A percentile compares a stretch with the other conserved stretches of the same genome.
These are phyloP conservation scores for Prochilodus magdalenae DNA, from an alignment of 2,113 vertebrate species.

Conservation along the genomic window DNA sequence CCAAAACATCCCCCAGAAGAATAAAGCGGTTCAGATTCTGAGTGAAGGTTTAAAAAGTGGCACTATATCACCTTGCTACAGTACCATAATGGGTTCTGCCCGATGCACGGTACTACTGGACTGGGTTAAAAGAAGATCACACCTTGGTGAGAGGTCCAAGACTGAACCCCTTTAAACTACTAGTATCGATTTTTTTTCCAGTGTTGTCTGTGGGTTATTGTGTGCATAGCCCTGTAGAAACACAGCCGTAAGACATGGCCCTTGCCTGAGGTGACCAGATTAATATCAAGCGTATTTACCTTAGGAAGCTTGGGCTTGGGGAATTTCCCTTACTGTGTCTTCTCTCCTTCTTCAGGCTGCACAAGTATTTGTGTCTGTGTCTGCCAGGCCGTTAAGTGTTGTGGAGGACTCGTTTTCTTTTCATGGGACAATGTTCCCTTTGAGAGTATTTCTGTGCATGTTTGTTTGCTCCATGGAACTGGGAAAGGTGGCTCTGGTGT, in stretches of 20 bases:
- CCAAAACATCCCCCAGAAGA: too few species aligned
- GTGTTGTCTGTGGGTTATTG: neutral
- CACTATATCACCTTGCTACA: too few species aligned
- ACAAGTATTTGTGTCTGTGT: conserved; percentile 34
- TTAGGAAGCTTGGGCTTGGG: neutral
- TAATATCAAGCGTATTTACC: conserved; percentile 31
- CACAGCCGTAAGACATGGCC: neutral
- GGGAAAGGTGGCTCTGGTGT: conserved; percentile 36
- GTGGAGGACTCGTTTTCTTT: neutral
- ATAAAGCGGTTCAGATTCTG: too few species aligned
- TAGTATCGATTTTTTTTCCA: neutral
- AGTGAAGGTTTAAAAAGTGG: too few species aligned
- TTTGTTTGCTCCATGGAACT: conserved; percentile 37
- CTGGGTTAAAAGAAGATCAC: neutral
- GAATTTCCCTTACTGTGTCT: conserved; percentile 39
- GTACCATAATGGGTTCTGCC: too few species aligned
- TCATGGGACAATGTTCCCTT: conserved; percentile 48
- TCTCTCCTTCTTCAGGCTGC: conserved; percentile 18
- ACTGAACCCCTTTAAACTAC: neutral
- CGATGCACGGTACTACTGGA: neutral
- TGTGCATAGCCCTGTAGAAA: neutral
- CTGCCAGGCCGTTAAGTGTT: conserved; percentile 42
- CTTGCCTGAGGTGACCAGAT: conserved; percentile 13
- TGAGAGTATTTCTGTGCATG: conserved; percentile 45
- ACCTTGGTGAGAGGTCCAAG: neutral